Conservation (phyloP, 1,140 invertebrate genomes). For the Steinernema khuongi region DNA sequence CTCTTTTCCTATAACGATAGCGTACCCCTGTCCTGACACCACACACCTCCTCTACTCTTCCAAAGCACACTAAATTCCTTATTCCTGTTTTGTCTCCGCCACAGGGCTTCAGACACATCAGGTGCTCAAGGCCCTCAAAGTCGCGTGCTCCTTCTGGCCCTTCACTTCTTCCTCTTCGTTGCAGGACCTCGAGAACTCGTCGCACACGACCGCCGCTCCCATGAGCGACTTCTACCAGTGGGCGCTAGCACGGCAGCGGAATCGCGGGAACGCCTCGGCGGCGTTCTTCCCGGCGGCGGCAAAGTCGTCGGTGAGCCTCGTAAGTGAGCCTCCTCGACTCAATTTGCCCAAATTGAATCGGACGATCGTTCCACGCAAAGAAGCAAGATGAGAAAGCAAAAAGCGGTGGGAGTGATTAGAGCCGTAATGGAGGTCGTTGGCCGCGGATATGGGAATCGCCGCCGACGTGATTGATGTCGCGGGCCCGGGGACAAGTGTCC, state of each 20-base stretch:
- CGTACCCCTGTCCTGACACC: no score
- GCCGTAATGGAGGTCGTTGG: background rate
- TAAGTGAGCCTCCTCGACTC: background rate
- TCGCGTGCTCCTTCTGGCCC: background rate
- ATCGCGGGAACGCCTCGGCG: background rate
- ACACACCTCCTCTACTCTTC: no score
- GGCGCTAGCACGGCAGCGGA: background rate
- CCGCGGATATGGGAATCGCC: no score
- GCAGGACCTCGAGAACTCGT: constrained; percentile 7
- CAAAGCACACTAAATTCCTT: no score
- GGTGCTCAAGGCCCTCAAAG: background rate
- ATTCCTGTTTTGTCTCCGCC: no score
- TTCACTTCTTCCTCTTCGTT: background rate
- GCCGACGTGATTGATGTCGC: no score
- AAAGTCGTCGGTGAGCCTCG: background rate
- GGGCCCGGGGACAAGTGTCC: no score
- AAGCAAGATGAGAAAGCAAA: background rate
- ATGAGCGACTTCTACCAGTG: constrained; percentile 13
- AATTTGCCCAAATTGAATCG: constrained; percentile 4
- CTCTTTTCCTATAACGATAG: no score
- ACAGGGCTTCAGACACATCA: no score
- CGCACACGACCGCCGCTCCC: background rate
- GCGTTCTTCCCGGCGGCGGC: background rate
- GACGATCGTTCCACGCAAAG: background rate
- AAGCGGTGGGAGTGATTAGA: background rate